Conservation (phyloP, 2,113 vertebrate species). For the Excalfactoria chinensis region DNA sequence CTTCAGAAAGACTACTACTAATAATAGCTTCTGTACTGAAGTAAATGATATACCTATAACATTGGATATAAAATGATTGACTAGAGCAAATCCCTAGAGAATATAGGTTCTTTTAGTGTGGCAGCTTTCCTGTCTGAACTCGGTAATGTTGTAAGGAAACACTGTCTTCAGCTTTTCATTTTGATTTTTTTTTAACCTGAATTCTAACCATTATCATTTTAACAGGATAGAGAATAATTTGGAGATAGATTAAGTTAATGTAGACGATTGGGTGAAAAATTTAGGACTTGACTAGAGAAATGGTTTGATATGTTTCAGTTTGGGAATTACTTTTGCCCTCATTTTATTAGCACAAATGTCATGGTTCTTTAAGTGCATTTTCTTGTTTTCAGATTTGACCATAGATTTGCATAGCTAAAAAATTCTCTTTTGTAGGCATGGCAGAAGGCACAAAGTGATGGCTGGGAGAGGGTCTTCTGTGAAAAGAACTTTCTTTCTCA, state of each 20-base stretch:
- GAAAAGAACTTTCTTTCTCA: conserved; percentile 96
- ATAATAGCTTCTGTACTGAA: neutral
- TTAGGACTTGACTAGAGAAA: neutral
- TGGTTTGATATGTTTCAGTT: neutral
- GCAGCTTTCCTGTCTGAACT: neutral
- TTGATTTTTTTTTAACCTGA: neutral
- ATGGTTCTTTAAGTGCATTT: neutral
- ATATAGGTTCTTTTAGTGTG: neutral
- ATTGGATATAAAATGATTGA: neutral
- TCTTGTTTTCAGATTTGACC: neutral
- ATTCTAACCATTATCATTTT: neutral
- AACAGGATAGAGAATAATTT: no score
- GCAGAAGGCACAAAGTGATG: conserved; percentile 92
- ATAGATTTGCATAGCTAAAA: neutral
- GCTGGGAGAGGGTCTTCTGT: conserved; percentile 94
- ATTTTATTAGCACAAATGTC: neutral
- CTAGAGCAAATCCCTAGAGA: neutral
- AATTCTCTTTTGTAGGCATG: conserved; percentile 82
- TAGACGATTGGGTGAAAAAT: neutral
- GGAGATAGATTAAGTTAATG: neutral
- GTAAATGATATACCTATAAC: accelerated
- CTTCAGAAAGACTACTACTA: neutral
- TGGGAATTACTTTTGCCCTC: neutral
- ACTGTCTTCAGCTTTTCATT: neutral
- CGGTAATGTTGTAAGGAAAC: neutral